Evolutionary conservation across 2,797 vertebrate species (phyloP).

Genomic region (Mormyrops boulengeri): DNA sequence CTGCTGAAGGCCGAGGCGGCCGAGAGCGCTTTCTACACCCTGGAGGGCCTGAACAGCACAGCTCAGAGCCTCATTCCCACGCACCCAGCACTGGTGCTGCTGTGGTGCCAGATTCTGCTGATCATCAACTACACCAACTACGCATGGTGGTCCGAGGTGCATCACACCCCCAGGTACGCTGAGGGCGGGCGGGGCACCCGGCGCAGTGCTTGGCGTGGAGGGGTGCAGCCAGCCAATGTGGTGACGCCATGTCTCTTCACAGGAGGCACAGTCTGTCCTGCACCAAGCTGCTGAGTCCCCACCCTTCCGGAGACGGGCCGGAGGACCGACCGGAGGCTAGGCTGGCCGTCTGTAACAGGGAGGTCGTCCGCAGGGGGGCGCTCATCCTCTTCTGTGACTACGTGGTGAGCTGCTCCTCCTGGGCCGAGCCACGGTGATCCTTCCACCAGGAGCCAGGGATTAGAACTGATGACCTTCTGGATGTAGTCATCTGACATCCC

Average conservation of each 20-base stretch:
- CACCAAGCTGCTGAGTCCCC: constrained; percentile 81
- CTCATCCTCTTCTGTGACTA: constrained; percentile 98
- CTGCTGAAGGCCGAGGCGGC: constrained; percentile 72
- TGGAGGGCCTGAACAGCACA: constrained; percentile 76
- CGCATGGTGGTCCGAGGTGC: constrained; percentile 93
- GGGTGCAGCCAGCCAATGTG: not conserved
- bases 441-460: not conserved
- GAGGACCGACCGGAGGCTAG: constrained; percentile 60
- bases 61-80: constrained; percentile 86
- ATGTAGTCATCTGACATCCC: not conserved
- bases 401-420: constrained; percentile 68
- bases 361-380: constrained; percentile 87
- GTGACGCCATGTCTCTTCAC: constrained; percentile 23
- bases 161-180: constrained; percentile 85
- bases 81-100: constrained; percentile 87
- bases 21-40: constrained; percentile 71
- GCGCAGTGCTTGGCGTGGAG: not conserved
- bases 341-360: constrained; percentile 81
- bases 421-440: not conserved
- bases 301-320: constrained; percentile 67
- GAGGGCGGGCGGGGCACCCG: not conserved
- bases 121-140: constrained; percentile 95
- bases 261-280: constrained; percentile 89
- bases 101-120: constrained; percentile 96
- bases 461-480: not conserved